Conservation (phyloP, 2,113 vertebrate genomes). For the Penelope pileata region DNA sequence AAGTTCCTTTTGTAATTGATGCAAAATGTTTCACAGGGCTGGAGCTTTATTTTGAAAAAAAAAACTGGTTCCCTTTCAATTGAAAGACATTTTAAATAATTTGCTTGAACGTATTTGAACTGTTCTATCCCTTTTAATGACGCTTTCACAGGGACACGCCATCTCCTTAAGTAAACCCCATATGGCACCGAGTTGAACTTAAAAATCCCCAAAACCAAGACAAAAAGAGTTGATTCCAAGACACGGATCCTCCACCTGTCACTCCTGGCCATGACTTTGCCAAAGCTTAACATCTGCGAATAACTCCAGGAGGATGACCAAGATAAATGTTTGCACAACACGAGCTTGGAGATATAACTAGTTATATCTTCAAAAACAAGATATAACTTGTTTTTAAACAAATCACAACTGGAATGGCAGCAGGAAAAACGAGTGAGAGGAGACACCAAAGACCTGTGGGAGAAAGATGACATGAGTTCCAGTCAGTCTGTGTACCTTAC, state of each 20-base stretch:
- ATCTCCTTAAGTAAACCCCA: neutral
- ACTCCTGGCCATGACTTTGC: neutral
- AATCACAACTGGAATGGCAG: slow-evolving; percentile 2
- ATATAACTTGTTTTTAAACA: slow-evolving; percentile 21
- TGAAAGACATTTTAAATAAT: slow-evolving; percentile 6
- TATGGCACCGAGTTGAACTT: neutral
- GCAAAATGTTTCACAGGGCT: slow-evolving; percentile 38
- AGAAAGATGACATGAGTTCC: neutral
- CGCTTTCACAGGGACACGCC: neutral
- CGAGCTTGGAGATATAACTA: neutral
- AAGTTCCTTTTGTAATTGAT: slow-evolving; percentile 49
- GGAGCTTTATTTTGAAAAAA: neutral
- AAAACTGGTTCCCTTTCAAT: neutral
- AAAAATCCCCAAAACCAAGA: neutral
- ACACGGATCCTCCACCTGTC: neutral
- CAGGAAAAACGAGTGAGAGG: neutral
- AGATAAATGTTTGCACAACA: neutral
- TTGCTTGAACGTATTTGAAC: neutral
- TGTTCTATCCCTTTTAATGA: neutral
- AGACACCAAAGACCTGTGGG: slow-evolving; percentile 6
- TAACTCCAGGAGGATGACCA: neutral
- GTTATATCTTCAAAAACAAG: no score
- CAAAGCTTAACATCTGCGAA: neutral
- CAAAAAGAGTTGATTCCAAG: neutral
- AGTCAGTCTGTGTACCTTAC: neutral